Conservation (phyloP, 2,113 vertebrate genomes). For the Otus sunia region DNA sequence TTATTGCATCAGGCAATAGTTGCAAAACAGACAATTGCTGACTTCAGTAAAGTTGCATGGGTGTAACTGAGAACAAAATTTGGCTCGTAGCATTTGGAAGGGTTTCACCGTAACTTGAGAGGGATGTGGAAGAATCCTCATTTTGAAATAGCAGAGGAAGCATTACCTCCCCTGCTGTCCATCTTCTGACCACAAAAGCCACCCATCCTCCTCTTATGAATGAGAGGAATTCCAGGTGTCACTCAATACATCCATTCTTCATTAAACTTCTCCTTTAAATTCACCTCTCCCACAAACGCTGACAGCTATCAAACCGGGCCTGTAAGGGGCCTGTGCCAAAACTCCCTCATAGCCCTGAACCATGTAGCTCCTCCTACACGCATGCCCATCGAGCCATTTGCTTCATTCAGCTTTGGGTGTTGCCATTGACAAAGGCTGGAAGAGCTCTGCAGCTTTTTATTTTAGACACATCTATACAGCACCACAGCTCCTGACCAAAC, state of each 20-base stretch:
- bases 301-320: background rate
- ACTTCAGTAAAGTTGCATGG: conserved; percentile 53
- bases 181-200: background rate
- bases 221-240: background rate
- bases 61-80: conserved; percentile 49
- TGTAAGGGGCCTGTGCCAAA: background rate
- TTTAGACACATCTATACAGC: background rate
- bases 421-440: background rate
- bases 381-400: rapidly evolving
- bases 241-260: background rate
- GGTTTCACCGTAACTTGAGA: background rate
- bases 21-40: conserved; percentile 59
- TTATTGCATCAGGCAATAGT: conserved; percentile 51
- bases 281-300: background rate
- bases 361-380: background rate
- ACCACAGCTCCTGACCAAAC: rapidly evolving
- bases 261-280: background rate
- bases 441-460: background rate
- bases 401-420: background rate
- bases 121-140: background rate
- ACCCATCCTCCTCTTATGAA: background rate
- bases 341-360: rapidly evolving
- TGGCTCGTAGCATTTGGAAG: background rate
- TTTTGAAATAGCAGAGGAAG: conserved; percentile 15
- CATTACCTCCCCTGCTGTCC: background rate